These are phyloP conservation scores for Enteromius fasciolatus DNA, from an alignment of 2,797 vertebrate species.

Conservation along the genomic window DNA sequence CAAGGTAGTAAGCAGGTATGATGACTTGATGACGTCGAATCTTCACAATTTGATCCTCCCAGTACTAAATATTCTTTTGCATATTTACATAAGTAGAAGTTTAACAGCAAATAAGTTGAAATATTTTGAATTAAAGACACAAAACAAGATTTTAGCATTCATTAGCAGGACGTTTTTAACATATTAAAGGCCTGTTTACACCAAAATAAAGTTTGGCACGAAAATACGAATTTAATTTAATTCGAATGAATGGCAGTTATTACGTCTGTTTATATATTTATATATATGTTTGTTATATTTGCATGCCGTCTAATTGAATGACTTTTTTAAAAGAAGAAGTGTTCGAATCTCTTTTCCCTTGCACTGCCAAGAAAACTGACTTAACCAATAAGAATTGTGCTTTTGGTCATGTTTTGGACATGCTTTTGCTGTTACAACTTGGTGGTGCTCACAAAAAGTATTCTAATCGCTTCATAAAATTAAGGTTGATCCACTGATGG, in stretches of 20 bases:
- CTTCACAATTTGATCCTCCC: not conserved
- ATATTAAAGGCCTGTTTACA: not conserved
- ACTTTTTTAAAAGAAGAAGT: not conserved
- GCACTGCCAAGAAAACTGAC: not conserved
- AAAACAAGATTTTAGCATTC: not conserved
- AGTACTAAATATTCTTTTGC: not conserved
- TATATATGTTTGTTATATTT: too few relatives aligned
- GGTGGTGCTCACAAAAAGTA: not conserved
- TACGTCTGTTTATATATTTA: too few relatives aligned
- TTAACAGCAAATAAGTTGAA: not conserved
- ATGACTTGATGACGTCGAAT: not conserved
- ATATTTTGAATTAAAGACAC: not conserved
- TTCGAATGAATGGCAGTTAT: not conserved
- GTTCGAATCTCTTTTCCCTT: not conserved
- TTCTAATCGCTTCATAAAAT: not conserved
- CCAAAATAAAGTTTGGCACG: not conserved
- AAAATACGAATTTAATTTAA: not conserved
- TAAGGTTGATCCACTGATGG: not conserved
- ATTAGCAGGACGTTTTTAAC: not conserved
- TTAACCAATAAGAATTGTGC: not conserved
- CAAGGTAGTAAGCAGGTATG: not conserved
- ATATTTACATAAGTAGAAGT: conserved; percentile 1
- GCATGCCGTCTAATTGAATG: not conserved
- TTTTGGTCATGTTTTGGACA: not conserved
- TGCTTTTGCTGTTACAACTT: not conserved